phyloP scores from a whole-genome alignment of 2,797 vertebrate genomes.

The Salarias fasciatus region DNA sequence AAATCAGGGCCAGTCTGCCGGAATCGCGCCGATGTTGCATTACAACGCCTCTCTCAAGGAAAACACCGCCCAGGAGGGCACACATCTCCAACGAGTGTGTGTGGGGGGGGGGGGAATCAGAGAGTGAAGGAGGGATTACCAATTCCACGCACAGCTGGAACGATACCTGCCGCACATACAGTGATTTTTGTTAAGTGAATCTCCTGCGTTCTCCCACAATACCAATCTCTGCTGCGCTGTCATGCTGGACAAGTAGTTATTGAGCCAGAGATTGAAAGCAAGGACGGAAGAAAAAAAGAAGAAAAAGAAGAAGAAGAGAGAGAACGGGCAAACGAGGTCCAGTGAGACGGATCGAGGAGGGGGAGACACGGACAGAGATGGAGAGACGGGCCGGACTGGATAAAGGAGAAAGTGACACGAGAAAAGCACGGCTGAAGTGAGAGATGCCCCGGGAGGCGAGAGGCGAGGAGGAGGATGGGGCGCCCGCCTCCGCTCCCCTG shows the following conservation, averaged over 20 bases:
- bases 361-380: slow-evolving; percentile 20
- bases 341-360: slow-evolving; percentile 7
- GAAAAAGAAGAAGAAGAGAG: too few species aligned
- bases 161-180: slow-evolving; percentile 58
- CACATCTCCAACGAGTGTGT: slow-evolving; percentile 12
- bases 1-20: slow-evolving; percentile 33
- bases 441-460: slow-evolving; percentile 44
- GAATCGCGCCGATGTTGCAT: slow-evolving; percentile 29
- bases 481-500: slow-evolving; percentile 55
- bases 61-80: neutral
- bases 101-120: slow-evolving; percentile 5
- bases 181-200: slow-evolving; percentile 56
- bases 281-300: slow-evolving; percentile 47
- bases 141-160: slow-evolving; percentile 54
- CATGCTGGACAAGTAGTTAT: slow-evolving; percentile 64
- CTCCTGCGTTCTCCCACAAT: slow-evolving; percentile 45
- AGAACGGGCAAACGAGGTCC: slow-evolving; percentile 6
- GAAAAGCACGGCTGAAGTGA: slow-evolving; percentile 32
- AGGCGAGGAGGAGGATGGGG: slow-evolving; percentile 32
- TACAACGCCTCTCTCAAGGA: slow-evolving; percentile 40
- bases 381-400: slow-evolving; percentile 62
- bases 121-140: slow-evolving; percentile 49
- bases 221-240: slow-evolving; percentile 61
- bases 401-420: slow-evolving; percentile 39
- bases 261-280: slow-evolving; percentile 64